Percentiles rank a stretch among this genome's conserved stretches.
Evolutionary conservation across 2,113 vertebrate genomes (phyloP).

Genomic region (Scolopax mira): DNA sequence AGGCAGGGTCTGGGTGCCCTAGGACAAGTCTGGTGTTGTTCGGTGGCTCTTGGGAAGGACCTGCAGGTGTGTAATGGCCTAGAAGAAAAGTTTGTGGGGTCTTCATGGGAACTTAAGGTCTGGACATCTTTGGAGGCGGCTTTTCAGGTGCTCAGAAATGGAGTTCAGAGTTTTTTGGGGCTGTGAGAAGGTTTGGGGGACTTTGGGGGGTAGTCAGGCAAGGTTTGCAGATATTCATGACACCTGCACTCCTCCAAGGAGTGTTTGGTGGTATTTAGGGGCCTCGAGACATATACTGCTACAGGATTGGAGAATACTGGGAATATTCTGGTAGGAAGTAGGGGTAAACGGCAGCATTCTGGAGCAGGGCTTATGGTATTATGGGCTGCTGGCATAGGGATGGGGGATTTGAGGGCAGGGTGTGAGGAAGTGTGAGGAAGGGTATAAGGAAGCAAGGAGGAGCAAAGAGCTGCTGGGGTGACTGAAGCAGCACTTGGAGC

Average conservation of each 20-base stretch:
- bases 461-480: background rate
- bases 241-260: background rate
- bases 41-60: background rate
- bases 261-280: background rate
- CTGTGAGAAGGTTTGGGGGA: background rate
- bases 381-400: too few species aligned
- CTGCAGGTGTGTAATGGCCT: background rate
- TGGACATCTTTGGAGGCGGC: background rate
- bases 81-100: background rate
- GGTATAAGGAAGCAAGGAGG: rapidly evolving
- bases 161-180: background rate
- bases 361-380: background rate
- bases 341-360: background rate
- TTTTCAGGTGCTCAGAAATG: background rate
- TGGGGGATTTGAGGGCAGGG: background rate
- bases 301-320: background rate
- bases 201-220: too few species aligned
- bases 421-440: too few species aligned
- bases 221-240: background rate
- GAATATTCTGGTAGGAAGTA: background rate
- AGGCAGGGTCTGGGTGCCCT: background rate
- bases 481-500: background rate
- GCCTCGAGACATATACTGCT: background rate
- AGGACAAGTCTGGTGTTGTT: background rate
- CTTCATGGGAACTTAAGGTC: background rate